phyloP scores from a whole-genome alignment of 2,888 invertebrate genomes.

The Tenthredo scrophulariae region DNA sequence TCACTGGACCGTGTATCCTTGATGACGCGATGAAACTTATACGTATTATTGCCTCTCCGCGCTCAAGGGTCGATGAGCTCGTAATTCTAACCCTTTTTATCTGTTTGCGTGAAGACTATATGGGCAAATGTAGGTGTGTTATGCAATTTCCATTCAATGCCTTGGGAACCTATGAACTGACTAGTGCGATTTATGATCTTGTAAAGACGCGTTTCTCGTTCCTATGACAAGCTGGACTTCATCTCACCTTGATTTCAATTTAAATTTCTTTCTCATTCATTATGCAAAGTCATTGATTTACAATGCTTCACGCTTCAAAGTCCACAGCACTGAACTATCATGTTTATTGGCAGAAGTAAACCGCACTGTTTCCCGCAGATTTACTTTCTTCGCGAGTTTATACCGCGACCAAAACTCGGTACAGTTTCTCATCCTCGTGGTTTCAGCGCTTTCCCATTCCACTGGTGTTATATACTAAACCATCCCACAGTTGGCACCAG shows the following conservation, averaged over 20 bases:
- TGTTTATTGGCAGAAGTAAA: constrained; percentile 8
- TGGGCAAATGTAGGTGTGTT: neutral
- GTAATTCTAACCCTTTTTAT: neutral
- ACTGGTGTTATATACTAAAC: neutral
- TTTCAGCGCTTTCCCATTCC: constrained; percentile 34
- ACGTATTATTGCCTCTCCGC: neutral
- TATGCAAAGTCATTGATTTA: constrained; percentile 16
- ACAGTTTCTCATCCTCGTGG: constrained; percentile 40
- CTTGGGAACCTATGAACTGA: neutral
- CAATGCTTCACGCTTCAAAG: constrained; percentile 20
- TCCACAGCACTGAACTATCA: neutral
- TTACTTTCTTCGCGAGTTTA: constrained; percentile 2
- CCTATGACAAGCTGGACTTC: neutral
- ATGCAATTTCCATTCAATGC: constrained; percentile 1
- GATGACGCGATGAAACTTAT: constrained; percentile 2
- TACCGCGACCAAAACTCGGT: neutral
- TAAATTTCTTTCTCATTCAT: constrained; percentile 10
- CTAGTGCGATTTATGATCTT: neutral
- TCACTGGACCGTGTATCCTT: constrained; percentile 16
- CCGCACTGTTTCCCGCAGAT: neutral
- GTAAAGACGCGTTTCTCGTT: constrained; percentile 2
- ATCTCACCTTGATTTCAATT: constrained; percentile 37
- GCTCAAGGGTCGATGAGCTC: neutral
- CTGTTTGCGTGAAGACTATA: neutral
- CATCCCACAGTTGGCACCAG: neutral